phyloP scores from a whole-genome alignment of 1,140 invertebrate species.

The Grapholita molesta region DNA sequence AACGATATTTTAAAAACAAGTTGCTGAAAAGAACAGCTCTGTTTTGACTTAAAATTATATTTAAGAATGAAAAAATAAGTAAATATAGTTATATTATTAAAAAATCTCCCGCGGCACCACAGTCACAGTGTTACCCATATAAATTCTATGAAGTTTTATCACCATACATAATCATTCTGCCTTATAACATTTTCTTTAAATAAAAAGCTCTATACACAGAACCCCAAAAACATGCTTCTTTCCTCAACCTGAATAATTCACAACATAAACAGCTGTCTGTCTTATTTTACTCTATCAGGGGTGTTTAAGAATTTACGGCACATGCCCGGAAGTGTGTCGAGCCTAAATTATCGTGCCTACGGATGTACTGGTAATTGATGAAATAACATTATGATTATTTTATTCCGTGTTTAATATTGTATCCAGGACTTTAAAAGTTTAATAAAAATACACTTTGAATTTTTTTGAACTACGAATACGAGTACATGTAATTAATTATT shows the following conservation, averaged over 20 bases:
- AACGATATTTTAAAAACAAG: no score
- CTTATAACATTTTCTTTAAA: background rate
- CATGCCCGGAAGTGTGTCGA: background rate
- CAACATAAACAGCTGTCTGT: slow-evolving; percentile 1
- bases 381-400: background rate
- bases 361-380: background rate
- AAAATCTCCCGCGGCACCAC: no score
- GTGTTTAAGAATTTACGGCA: slow-evolving; percentile 8
- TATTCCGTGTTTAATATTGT: background rate
- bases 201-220: background rate
- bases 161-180: no score
- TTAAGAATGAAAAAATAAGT: no score
- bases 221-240: background rate
- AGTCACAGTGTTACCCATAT: no score
- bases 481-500: no score
- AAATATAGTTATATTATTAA: no score
- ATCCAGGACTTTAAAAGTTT: background rate
- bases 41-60: no score
- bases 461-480: background rate
- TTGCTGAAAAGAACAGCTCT: no score
- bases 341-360: background rate
- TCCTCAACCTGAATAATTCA: background rate
- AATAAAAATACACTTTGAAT: background rate
- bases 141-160: no score
- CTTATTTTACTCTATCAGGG: background rate